These are phyloP conservation scores for Cybosia mesomella DNA, from an alignment of 2,888 invertebrate genomes.

Conservation along the genomic window DNA sequence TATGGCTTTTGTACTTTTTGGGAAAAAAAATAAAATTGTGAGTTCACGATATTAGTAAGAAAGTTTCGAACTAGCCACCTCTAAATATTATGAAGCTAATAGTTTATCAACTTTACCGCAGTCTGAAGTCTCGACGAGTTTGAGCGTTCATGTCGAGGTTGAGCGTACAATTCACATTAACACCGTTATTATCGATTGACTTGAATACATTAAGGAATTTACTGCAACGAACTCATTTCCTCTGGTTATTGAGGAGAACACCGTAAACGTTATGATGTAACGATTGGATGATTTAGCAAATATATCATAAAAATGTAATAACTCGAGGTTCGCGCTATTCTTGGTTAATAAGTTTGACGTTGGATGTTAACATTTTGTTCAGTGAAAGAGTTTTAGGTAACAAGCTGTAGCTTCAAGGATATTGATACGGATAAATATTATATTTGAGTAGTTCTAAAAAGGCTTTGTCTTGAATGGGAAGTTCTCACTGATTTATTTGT, in stretches of 20 bases:
- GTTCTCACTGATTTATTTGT: background rate
- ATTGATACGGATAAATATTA: background rate
- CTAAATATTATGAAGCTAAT: background rate
- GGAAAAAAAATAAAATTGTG: too few species aligned
- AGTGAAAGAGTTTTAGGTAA: background rate
- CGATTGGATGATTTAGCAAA: slow-evolving; percentile 37
- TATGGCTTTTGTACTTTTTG: too few species aligned
- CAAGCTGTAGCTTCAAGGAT: too few species aligned
- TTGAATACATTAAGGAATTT: slow-evolving; percentile 30
- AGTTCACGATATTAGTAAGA: too few species aligned
- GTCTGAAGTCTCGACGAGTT: background rate
- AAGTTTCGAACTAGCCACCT: too few species aligned
- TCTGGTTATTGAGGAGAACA: slow-evolving; percentile 31
- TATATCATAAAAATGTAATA: slow-evolving; percentile 37
- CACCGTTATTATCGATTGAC: slow-evolving; percentile 31
- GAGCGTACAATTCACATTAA: slow-evolving; percentile 32
- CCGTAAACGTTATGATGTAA: slow-evolving; percentile 37
- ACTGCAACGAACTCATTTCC: slow-evolving; percentile 37
- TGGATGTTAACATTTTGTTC: background rate
- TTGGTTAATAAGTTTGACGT: slow-evolving; percentile 19
- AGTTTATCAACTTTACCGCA: background rate
- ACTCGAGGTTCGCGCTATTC: slow-evolving; percentile 20
- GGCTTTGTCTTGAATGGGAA: background rate
- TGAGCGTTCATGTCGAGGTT: background rate
- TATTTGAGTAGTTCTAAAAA: background rate